These are phyloP conservation scores for Hippoglossus hippoglossus DNA, from an alignment of 2,797 vertebrate species.

Conservation along the genomic window DNA sequence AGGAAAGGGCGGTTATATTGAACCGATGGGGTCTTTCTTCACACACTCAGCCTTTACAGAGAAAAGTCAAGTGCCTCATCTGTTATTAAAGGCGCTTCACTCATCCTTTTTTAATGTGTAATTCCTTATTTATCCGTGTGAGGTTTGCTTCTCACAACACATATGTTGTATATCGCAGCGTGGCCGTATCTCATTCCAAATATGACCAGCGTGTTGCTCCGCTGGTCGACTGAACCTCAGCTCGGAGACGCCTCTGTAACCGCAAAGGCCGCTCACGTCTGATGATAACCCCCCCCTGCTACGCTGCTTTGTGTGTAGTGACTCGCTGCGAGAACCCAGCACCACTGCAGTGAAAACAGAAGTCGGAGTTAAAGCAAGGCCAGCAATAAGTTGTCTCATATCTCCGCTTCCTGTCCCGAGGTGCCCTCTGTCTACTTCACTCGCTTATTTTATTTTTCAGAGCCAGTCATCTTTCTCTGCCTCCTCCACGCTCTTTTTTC, in stretches of 20 bases:
- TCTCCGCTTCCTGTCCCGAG: slow-evolving; percentile 55
- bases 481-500: slow-evolving; percentile 29
- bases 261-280: slow-evolving; percentile 11
- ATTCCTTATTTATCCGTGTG: slow-evolving; percentile 40
- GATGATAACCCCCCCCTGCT: slow-evolving; percentile 10
- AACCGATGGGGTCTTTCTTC: neutral
- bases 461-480: slow-evolving; percentile 28
- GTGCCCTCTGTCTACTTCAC: slow-evolving; percentile 45
- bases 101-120: slow-evolving; percentile 39
- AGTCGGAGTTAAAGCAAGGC: slow-evolving; percentile 46
- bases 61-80: slow-evolving; percentile 29
- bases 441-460: slow-evolving; percentile 52
- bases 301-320: slow-evolving; percentile 48
- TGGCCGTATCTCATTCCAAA: slow-evolving; percentile 8
- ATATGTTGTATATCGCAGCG: neutral
- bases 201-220: slow-evolving; percentile 8
- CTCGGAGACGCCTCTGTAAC: slow-evolving; percentile 30
- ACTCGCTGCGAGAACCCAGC: slow-evolving; percentile 31
- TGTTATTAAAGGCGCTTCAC: slow-evolving; percentile 21
- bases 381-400: slow-evolving; percentile 57
- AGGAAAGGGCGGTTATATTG: neutral
- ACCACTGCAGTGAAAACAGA: slow-evolving; percentile 39
- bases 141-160: slow-evolving; percentile 16
- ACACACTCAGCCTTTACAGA: slow-evolving; percentile 7
- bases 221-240: slow-evolving; percentile 18